Evolutionary conservation across 1,140 invertebrate genomes (phyloP).

Genomic region (Drosophila bocqueti): DNA sequence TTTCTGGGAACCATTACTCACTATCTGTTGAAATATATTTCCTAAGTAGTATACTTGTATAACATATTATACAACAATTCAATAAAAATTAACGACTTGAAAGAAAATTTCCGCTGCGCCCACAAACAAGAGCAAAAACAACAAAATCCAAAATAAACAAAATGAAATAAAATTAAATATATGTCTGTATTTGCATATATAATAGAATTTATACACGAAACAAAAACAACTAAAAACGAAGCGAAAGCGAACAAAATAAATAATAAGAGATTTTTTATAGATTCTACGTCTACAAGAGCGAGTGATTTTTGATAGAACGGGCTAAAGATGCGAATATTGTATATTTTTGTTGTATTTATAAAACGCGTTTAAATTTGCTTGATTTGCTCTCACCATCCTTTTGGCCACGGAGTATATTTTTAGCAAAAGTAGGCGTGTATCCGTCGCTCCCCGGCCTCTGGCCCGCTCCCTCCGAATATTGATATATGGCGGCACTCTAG

Average conservation of each 20-base stretch:
- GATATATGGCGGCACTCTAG: constrained; percentile 61
- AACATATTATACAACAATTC: constrained; percentile 66
- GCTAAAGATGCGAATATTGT: constrained; percentile 20
- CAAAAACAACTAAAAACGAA: constrained; percentile 13
- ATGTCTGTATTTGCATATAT: constrained; percentile 31
- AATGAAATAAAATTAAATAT: constrained; percentile 49
- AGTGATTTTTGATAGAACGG: constrained; percentile 23
- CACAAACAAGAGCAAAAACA: constrained; percentile 47
- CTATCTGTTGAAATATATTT: constrained; percentile 41
- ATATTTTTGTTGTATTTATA: constrained; percentile 66
- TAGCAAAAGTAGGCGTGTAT: constrained; percentile 65
- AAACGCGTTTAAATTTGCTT: constrained; percentile 59
- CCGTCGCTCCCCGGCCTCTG: constrained; percentile 13
- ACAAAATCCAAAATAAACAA: constrained; percentile 57
- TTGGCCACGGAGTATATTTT: constrained; percentile 48
- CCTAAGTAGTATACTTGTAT: constrained; percentile 40
- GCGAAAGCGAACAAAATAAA: constrained; percentile 45
- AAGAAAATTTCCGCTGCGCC: constrained; percentile 69
- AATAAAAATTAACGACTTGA: constrained; percentile 74
- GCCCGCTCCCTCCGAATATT: constrained; percentile 27
- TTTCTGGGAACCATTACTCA: constrained; percentile 10
- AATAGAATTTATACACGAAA: constrained; percentile 21
- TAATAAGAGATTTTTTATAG: constrained; percentile 35
- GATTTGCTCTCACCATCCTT: constrained; percentile 34
- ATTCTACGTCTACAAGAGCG: constrained; percentile 21